A percentile compares a stretch with the other conserved stretches of the same genome.
Conservation (phyloP, 2,888 invertebrate genomes). For the Bugulina stolonifera region DNA sequence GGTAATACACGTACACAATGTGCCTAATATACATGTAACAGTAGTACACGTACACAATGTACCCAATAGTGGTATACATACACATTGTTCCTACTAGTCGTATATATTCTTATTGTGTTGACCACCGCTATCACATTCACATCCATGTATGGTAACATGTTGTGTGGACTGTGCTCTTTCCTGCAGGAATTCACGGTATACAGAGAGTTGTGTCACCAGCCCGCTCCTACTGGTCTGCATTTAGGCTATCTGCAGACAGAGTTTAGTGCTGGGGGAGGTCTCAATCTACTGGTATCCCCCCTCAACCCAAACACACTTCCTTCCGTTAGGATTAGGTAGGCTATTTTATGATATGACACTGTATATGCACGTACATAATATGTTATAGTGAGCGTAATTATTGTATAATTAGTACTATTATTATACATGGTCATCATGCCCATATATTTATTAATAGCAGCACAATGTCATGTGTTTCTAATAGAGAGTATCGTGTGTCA, state of each 20-base stretch:
- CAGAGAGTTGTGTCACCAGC: slow-evolving; percentile 74
- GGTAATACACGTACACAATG: no score
- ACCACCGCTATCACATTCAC: no score
- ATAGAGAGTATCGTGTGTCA: background rate
- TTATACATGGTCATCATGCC: background rate
- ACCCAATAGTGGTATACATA: no score
- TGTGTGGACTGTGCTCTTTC: slow-evolving; percentile 20
- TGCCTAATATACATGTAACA: no score
- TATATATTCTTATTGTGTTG: no score
- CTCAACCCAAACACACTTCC: slow-evolving; percentile 91
- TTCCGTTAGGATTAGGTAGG: slow-evolving; percentile 75
- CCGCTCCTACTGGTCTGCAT: slow-evolving; percentile 80
- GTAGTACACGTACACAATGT: no score
- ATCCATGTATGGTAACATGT: no score
- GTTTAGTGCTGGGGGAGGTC: slow-evolving; percentile 84
- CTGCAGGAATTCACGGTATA: slow-evolving; percentile 62
- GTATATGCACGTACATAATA: no score
- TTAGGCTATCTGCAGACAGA: slow-evolving; percentile 92
- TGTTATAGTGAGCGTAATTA: background rate
- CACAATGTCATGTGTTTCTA: background rate
- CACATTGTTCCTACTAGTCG: no score
- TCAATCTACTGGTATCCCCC: slow-evolving; percentile 80
- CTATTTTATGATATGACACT: no score
- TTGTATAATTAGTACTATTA: background rate
- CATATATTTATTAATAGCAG: background rate